Evolutionary conservation across 2,888 invertebrate species (phyloP), one percentile per base, ranked within the genome.

Genomic region (Abrostola tripartita): DNA sequence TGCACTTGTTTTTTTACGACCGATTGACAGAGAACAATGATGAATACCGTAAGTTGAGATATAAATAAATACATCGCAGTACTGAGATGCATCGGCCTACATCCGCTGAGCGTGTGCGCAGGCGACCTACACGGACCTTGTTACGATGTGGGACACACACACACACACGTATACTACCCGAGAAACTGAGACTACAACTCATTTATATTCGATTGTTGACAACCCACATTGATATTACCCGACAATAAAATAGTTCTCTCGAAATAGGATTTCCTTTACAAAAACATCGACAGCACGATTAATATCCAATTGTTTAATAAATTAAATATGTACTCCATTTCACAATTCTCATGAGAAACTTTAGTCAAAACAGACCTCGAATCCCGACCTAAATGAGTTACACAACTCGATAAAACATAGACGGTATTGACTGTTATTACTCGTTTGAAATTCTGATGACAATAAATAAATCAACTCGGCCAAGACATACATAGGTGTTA

Each of bases 71-170:
- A 38, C 55, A 52, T 60, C 63, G 47, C 41, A 60, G 51, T 68
- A 60, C 49, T 53, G 60, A 73, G 80, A 78, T 78, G 78, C 78
- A 73, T 65, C 81, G 85, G 79, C 82, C 83, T 81, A 87, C 85
- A 85, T 86, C 60, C 61, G 60, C n/a, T 42, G 64, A 58, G 69
- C 65, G 65, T 62, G 65, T 65, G 76, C 78, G 73, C 67, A 60
- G 40, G 67, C 86, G 87, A 87, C 88, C 88, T 85, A 90, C 86
- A 90, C 89, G 88, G 89, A 90, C 88, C 83, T 89, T 80, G 84
- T 78, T 79, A 79, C 80, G 83, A 88, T 85, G 87, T 90, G 79
- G 90, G 82, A 82, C 89, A 83, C 81, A 68, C 78, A 73, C 78
- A 84, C 81, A 76, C 68, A 79, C 66, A 80, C 76, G 73, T 14